Evolutionary conservation across 2,888 invertebrate species (phyloP), one percentile per base, ranked within the genome.

Genomic region (Thyatira batis): DNA sequence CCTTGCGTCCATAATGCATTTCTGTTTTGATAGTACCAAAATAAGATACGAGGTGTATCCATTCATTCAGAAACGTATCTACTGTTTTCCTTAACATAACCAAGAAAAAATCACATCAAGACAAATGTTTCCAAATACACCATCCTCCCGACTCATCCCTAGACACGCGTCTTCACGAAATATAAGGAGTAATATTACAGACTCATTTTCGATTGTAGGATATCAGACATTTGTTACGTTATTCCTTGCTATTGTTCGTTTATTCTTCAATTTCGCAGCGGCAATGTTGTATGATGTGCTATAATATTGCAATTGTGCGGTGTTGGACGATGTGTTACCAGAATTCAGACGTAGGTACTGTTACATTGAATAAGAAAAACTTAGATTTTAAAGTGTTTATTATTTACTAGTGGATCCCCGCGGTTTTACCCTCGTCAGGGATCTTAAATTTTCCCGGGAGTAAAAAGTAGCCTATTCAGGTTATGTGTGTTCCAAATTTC

Each of bases 171-270:
- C 43, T 30, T 25, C 43, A 52, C 52, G 45, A 50, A 30, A 54
- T 57, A 49, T 51, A 30, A 44, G 44, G 51, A 39, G 39, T 39
- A 39, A 54, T 51, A 49, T 53, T 55, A 57, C 43, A 48, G 39
- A 44, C 55, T 45, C 57, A 51, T 58, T 50, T 61, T 43, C 50
- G 54, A 48, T 45, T 55, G 49, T 51, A 23, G 45, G n/a, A 45
- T 45, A 54, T 54, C 52, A 46, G 49, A 57, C 58, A 73, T 71
- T 73, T 67, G 67, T 67, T 67, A 53, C 59, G 49, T 55, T 61
- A 67, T 69, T 69, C 59, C 51, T 49, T 55, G n/a, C 68, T 49
- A 71, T 76, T 74, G 73, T 76, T 56, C 67, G 53, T 59, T 65
- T 58, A 55, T 66, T 72, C 65, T 60, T 57, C 68, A 66, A 67